Conservation (phyloP, 2,888 invertebrate genomes). For the Brachyptera risi region DNA sequence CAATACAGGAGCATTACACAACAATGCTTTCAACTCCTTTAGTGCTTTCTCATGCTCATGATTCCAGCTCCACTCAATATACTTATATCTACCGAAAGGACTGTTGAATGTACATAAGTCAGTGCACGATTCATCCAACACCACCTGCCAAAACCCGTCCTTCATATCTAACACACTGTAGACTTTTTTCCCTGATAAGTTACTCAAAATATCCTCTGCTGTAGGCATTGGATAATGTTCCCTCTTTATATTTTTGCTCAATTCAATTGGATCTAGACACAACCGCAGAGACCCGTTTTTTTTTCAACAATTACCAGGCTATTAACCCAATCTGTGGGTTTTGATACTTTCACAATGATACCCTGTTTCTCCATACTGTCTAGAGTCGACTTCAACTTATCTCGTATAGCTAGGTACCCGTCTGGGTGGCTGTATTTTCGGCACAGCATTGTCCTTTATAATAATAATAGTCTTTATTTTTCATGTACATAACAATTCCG, state of each 20-base stretch:
- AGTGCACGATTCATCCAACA: constrained; percentile 5
- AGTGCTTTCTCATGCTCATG: no score
- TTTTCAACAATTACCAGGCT: constrained; percentile 16
- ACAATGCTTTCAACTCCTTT: no score
- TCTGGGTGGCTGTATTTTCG: neutral
- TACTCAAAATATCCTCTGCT: neutral
- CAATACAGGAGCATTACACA: no score
- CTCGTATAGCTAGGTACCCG: neutral
- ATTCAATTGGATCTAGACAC: constrained; percentile 10
- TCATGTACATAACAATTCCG: no score
- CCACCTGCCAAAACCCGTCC: constrained; percentile 22
- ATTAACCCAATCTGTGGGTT: constrained; percentile 14
- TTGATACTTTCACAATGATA: neutral
- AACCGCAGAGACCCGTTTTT: constrained; percentile 10
- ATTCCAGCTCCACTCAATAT: no score
- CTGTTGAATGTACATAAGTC: constrained; percentile 24
- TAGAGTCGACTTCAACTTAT: neutral
- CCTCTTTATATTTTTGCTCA: constrained; percentile 6
- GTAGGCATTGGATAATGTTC: constrained; percentile 5
- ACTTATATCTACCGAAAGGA: constrained; percentile 26
- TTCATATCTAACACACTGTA: constrained; percentile 24
- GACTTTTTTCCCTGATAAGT: constrained; percentile 1
- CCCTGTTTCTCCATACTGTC: neutral
- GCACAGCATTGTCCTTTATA: neutral
- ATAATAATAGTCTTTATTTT: no score